phyloP scores from a whole-genome alignment of 2,888 invertebrate species.

The Escarpia spicata region DNA sequence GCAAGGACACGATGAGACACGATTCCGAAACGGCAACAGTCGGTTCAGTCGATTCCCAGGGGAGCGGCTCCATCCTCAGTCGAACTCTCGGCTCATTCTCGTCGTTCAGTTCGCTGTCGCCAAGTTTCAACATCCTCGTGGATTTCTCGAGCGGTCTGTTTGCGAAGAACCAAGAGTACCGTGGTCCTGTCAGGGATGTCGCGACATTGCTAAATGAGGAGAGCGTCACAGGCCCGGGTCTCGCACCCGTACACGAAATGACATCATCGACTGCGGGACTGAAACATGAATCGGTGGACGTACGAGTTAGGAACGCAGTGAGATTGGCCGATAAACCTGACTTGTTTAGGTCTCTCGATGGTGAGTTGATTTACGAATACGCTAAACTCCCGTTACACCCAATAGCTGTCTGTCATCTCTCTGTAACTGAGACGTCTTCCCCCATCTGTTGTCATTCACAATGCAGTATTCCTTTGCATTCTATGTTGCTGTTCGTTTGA shows the following conservation, averaged over 20 bases:
- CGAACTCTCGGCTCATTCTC: constrained; percentile 37
- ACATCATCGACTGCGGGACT: background rate
- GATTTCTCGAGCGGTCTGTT: constrained; percentile 91
- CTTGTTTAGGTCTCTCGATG: constrained; percentile 90
- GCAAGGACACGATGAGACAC: background rate
- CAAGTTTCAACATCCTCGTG: constrained; percentile 74
- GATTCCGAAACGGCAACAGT: background rate
- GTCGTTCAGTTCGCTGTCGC: constrained; percentile 36
- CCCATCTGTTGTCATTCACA: background rate
- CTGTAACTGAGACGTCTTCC: too few species aligned
- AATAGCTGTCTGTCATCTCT: background rate
- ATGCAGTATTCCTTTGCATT: background rate
- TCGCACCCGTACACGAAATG: background rate
- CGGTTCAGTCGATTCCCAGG: background rate
- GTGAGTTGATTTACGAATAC: constrained; percentile 39
- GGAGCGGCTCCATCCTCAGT: constrained; percentile 30
- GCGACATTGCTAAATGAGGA: background rate
- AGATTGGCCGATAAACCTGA: constrained; percentile 83
- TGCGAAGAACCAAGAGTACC: constrained; percentile 31
- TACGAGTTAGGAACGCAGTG: constrained; percentile 55
- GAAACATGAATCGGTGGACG: constrained; percentile 10
- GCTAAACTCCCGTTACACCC: background rate
- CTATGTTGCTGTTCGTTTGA: background rate
- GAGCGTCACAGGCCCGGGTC: background rate
- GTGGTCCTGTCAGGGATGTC: background rate